Evolutionary conservation across 2,113 vertebrate genomes (phyloP).

Genomic region (Octodon degus): DNA sequence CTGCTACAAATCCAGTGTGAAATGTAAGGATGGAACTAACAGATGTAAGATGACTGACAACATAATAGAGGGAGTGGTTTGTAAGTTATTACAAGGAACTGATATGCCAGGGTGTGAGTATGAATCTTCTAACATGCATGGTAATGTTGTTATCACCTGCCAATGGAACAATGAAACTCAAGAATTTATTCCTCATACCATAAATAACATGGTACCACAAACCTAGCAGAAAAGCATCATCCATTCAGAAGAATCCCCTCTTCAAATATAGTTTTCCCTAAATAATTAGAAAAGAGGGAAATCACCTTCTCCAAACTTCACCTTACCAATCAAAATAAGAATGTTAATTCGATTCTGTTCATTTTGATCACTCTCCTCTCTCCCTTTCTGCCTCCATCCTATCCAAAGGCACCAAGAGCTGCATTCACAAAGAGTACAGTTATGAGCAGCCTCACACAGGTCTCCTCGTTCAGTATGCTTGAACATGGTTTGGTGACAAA

Average conservation of each 20-base stretch:
- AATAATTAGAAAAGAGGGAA: background rate
- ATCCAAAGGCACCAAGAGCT: background rate
- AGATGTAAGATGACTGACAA: background rate
- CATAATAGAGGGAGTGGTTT: background rate
- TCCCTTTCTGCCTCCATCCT: background rate
- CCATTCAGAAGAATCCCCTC: no score
- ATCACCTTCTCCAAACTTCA: background rate
- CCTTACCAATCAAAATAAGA: background rate
- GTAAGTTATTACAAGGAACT: background rate
- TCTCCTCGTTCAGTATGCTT: background rate
- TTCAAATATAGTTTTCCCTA: background rate
- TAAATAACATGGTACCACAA: background rate
- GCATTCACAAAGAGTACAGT: background rate
- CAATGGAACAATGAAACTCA: background rate
- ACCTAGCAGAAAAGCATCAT: background rate
- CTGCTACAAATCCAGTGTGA: rapidly evolving
- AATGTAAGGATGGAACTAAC: background rate
- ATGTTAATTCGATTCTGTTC: background rate
- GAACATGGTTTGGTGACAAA: background rate
- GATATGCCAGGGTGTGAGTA: rapidly evolving
- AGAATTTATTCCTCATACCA: constrained; percentile 3
- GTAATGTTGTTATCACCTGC: constrained; percentile 57
- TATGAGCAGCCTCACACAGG: background rate
- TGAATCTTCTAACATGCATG: rapidly evolving
- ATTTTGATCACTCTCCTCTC: background rate